Evolutionary conservation across 2,113 vertebrate species (phyloP).

Genomic region (Calypte anna): DNA sequence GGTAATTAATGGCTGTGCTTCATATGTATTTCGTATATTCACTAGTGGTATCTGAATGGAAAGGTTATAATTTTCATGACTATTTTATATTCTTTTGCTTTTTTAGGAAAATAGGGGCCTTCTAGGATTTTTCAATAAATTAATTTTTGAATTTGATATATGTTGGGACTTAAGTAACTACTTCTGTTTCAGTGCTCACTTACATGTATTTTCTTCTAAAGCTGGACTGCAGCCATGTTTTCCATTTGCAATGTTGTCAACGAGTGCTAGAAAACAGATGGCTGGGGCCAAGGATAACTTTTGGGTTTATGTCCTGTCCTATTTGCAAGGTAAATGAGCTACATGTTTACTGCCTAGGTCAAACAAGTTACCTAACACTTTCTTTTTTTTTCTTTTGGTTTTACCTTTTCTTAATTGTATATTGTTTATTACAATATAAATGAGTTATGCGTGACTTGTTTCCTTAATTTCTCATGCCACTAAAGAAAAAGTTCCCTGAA

Average conservation of each 20-base stretch:
- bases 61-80: background rate
- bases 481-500: background rate
- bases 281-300: slow-evolving; percentile 97
- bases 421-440: background rate
- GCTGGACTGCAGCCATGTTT: slow-evolving; percentile 98
- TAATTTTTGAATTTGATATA: background rate
- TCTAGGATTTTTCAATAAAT: background rate
- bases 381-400: background rate
- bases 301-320: slow-evolving; percentile 98
- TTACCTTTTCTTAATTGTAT: background rate
- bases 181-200: background rate
- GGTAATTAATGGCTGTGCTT: background rate
- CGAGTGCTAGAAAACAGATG: slow-evolving; percentile 96
- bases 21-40: background rate
- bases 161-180: background rate
- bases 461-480: background rate
- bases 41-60: background rate
- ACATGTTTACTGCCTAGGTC: background rate
- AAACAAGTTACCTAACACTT: background rate
- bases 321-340: slow-evolving; percentile 92
- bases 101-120: background rate
- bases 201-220: slow-evolving; percentile 59
- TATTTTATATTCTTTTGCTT: background rate
- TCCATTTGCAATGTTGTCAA: slow-evolving; percentile 96
- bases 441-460: background rate